Evolutionary conservation across 2,113 vertebrate species (phyloP).

Genomic region (Neodon shergylaensis): DNA sequence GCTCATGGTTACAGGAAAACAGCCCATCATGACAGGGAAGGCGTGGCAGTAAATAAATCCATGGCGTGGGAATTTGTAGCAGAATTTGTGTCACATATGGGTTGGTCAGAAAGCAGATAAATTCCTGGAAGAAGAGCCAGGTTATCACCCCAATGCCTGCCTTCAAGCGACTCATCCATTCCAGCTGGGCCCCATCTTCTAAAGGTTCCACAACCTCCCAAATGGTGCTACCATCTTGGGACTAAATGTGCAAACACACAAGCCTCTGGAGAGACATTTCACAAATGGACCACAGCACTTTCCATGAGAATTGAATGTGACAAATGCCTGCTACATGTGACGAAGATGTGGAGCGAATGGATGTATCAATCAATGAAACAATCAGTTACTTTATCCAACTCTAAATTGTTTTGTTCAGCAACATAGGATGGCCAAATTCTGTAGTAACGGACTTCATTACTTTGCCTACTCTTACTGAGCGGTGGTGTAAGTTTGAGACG

Average conservation of each 20-base stretch:
- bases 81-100: neutral
- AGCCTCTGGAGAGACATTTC: neutral
- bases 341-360: neutral
- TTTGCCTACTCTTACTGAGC: neutral
- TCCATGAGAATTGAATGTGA: conserved; percentile 44
- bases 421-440: neutral
- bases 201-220: neutral
- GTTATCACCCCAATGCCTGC: neutral
- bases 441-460: neutral
- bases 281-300: neutral
- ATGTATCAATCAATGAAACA: neutral
- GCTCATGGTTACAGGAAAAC: neutral
- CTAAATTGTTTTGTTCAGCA: neutral
- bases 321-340: neutral
- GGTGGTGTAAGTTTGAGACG: neutral
- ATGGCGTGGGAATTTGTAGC: neutral
- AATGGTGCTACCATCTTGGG: neutral
- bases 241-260: neutral
- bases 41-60: neutral
- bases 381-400: neutral
- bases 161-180: neutral
- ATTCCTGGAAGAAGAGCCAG: neutral
- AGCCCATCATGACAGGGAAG: neutral
- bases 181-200: neutral
- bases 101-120: neutral